Evolutionary conservation across 2,113 vertebrate species (phyloP).

Genomic region (Syngnathus scovelli): DNA sequence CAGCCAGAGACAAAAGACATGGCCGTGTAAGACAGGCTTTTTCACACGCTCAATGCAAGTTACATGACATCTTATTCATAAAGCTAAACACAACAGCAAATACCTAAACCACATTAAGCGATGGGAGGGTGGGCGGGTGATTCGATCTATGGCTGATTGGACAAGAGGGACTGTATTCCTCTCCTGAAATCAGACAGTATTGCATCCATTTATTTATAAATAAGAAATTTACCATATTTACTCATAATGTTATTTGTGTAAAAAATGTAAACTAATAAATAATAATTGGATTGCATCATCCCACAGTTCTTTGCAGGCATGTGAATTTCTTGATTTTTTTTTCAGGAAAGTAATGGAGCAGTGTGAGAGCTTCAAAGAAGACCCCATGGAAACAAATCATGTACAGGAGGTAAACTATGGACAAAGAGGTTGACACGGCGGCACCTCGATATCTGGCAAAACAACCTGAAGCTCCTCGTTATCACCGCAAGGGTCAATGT

Average conservation of each 20-base stretch:
- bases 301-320: neutral
- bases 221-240: too few species aligned
- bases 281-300: neutral
- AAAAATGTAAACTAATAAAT: too few species aligned
- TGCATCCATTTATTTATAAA: too few species aligned
- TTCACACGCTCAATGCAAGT: neutral
- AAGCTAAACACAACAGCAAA: neutral
- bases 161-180: neutral
- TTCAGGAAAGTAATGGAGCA: slow-evolving; percentile 92
- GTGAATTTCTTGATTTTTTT: slow-evolving; percentile 7
- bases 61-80: neutral
- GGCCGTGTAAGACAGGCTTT: slow-evolving; percentile 76
- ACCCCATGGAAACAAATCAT: slow-evolving; percentile 89
- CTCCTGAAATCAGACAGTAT: too few species aligned
- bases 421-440: slow-evolving; percentile 35
- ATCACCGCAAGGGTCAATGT: slow-evolving; percentile 65
- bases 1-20: slow-evolving; percentile 91
- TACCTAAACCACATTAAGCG: neutral
- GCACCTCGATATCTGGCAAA: slow-evolving; percentile 10
- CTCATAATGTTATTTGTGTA: neutral
- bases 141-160: neutral
- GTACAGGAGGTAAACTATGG: slow-evolving; percentile 75
- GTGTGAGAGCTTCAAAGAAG: slow-evolving; percentile 92
- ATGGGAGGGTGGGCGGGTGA: too few species aligned
- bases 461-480: slow-evolving; percentile 35